These are phyloP conservation scores for Clupea harengus DNA, from an alignment of 2,113 vertebrate species.

Conservation along the genomic window DNA sequence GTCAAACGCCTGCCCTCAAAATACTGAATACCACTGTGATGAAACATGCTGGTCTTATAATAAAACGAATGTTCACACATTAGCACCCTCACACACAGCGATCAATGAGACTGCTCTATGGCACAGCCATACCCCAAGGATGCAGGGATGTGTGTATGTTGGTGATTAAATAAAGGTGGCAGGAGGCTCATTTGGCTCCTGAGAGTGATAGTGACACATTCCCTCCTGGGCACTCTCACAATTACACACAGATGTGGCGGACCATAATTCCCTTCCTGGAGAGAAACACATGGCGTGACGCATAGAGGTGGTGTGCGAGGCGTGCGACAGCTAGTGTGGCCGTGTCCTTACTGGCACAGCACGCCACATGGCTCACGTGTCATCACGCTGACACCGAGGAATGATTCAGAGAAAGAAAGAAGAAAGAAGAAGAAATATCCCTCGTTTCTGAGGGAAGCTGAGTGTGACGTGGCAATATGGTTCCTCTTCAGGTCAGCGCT, in stretches of 20 bases:
- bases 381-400: not conserved
- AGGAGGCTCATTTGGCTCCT: too few relatives aligned
- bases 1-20: not conserved
- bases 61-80: not conserved
- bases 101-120: too few relatives aligned
- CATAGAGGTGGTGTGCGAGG: not conserved
- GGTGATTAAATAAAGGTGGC: too few relatives aligned
- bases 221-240: not conserved
- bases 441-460: too few relatives aligned
- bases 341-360: not conserved
- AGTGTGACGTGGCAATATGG: not conserved
- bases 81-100: not conserved
- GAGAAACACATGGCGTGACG: not conserved
- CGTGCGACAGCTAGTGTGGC: not conserved
- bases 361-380: not conserved
- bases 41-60: not conserved
- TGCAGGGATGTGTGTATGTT: too few relatives aligned
- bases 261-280: not conserved
- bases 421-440: not conserved
- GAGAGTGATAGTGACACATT: too few relatives aligned
- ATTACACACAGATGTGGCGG: not conserved
- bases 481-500: not conserved
- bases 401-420: not conserved
- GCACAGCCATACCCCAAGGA: too few relatives aligned
- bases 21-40: not conserved